Conservation (phyloP, 1,140 invertebrate species). For the Platyscapa corneri region DNA sequence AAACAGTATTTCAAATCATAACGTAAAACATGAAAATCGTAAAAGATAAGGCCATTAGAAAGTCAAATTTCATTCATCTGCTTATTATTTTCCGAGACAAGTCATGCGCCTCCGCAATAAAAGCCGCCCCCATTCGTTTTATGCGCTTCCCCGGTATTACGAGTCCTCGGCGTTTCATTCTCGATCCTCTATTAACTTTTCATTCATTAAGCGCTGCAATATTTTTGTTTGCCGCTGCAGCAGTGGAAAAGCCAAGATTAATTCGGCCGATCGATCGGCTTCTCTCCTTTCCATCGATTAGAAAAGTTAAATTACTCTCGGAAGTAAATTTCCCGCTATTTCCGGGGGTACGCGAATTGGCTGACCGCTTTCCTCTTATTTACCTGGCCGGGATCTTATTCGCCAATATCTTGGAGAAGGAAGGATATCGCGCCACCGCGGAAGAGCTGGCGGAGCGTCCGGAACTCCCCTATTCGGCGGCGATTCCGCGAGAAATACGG, state of each 20-base stretch:
- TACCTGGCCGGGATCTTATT: not conserved
- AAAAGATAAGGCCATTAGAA: not conserved
- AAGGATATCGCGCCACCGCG: not conserved
- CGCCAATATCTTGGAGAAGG: not conserved
- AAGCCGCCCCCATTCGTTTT: not conserved
- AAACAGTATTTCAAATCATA: not conserved
- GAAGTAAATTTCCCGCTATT: slow-evolving; percentile 66
- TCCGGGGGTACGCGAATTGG: slow-evolving; percentile 7
- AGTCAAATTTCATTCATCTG: not conserved
- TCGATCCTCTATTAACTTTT: not conserved
- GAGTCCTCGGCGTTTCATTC: not conserved
- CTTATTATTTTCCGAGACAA: not conserved
- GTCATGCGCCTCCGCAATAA: not conserved
- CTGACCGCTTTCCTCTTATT: not conserved
- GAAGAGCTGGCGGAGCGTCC: not conserved
- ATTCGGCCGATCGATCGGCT: not conserved
- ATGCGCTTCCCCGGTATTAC: not conserved
- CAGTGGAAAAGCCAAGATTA: slow-evolving; percentile 45
- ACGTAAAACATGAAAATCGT: not conserved
- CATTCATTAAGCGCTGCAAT: not conserved
- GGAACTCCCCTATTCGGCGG: not conserved
- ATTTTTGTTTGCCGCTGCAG: not conserved
- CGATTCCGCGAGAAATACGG: not conserved
- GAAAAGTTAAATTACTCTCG: slow-evolving; percentile 66
- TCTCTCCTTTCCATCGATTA: too few species aligned